Evolutionary conservation across 1,140 invertebrate genomes (phyloP), one percentile per base, ranked within the genome.

Genomic region (Orius laevigatus): DNA sequence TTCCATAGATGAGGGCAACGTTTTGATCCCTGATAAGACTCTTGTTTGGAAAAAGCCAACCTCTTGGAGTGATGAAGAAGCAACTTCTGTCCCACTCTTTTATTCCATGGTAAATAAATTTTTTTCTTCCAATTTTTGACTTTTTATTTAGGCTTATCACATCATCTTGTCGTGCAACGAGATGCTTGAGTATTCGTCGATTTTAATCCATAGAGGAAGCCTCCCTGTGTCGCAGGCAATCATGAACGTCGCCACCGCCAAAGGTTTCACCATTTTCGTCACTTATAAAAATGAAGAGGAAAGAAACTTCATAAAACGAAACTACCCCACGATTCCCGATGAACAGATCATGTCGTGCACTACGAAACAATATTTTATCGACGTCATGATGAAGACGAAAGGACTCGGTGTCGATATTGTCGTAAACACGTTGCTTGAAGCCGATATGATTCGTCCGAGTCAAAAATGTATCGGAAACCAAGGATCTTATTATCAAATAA

Each of bases 51-150:
- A 62, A 31, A 59, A 76, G 40, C 74, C 74, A 2, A 54, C 63
- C 1, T 50, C 55, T 3, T 76, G 73, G 74, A 66, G 59, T 6
- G 53, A 74, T 11, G 69, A 69, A 47, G 70, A 77, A 46, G 75
- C 74, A 31, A 69, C 68, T 2, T 73, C 73, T 8, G 68, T 78
- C 11, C 74, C 75, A 33, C 41, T 64, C 3, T 48, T 62, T n/a
- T 66, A 66, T 49, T 16, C 48, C 11, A 47, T 53, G 33, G 56
- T 56, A 51, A 54, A n/a, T n/a, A n/a, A 43, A 25, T 25, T 25
- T 25, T 25, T 25, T 3, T 14, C 3, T 16, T 43, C 11, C 16
- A n/a, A 16, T 5, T 43, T 20, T 16, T 15, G n/a, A n/a, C n/a
- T n/a, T n/a, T n/a, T n/a, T n/a, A n/a, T 2, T 42, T 12, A 50